Conservation (phyloP, 2,888 invertebrate species). For the Emesis furor region DNA sequence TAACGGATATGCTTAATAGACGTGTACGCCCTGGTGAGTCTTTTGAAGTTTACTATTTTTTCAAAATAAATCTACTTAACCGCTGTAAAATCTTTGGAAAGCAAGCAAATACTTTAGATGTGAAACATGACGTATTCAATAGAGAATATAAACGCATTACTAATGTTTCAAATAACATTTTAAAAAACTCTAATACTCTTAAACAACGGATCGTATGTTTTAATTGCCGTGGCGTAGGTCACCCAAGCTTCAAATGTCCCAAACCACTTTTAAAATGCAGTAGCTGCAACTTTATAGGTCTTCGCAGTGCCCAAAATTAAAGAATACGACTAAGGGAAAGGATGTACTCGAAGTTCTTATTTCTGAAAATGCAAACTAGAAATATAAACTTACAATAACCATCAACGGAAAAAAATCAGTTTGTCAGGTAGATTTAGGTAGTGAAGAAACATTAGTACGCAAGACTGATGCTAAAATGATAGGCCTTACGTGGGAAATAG, state of each 20-base stretch:
- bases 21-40: constrained; percentile 46
- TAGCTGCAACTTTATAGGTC: constrained; percentile 28
- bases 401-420: constrained; percentile 31
- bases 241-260: constrained; percentile 35
- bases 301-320: too few relatives aligned
- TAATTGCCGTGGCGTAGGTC: constrained; percentile 33
- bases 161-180: too few relatives aligned
- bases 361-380: not conserved
- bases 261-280: constrained; percentile 42
- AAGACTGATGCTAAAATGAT: constrained; percentile 53
- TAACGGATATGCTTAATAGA: constrained; percentile 59
- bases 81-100: constrained; percentile 30
- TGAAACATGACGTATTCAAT: too few relatives aligned
- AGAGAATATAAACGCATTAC: too few relatives aligned
- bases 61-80: constrained; percentile 57
- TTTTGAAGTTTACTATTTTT: constrained; percentile 59
- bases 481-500: constrained; percentile 45
- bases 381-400: not conserved
- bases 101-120: not conserved
- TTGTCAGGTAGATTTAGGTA: constrained; percentile 61
- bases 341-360: not conserved
- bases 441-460: constrained; percentile 63
- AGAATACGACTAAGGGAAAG: too few relatives aligned
- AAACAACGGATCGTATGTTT: constrained; percentile 14
- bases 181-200: not conserved